Evolutionary conservation across 2,113 vertebrate genomes (phyloP), one percentile per base, ranked within the genome.

Genomic region (Nerophis ophidion): DNA sequence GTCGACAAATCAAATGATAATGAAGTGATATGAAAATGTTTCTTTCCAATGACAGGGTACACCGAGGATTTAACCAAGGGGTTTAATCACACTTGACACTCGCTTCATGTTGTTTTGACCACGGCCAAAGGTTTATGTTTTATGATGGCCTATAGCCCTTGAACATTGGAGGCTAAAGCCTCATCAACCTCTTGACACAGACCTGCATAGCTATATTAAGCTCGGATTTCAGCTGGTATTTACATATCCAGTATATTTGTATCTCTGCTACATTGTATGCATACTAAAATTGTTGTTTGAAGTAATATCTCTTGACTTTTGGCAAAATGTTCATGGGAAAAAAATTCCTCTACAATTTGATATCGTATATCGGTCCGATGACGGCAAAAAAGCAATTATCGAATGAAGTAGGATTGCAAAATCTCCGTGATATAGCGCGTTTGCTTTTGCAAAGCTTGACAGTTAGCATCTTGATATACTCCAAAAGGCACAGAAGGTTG

Each of bases 1-100:
- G 68, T 81, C 5, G 5, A 68, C 69, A 81, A 81, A 84, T 77
- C 64, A 78, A 68, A 65, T 67, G 61, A 69, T 77, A 79, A 81
- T 79, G 72, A 76, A 74, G 60, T 80, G 70, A 80, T 73, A 74
- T 69, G 53, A 79, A 75, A 70, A 70, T 79, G 65, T 77, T 72
- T 77, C 38, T 75, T 75, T 68, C 13, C 7, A 81, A 79, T 77
- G 67, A 68, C 60, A 75, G 46, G 7, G 13, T 60, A 42, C 46
- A 66, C 14, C 5, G 51, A 75, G 60, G 68, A 66, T 79, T 80
- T 80, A 75, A 71, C 56, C 19, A 13, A 0, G 57, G 44, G 35
- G 48, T 71, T 66, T 76, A 60, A 80, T 78, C 66, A 10, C 57
- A 59, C 74, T 60, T 70, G 57, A 76, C 58, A 65, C 66, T 60